phyloP scores from a whole-genome alignment of 2,113 vertebrate genomes.

The Protobothrops mucrosquamatus region DNA sequence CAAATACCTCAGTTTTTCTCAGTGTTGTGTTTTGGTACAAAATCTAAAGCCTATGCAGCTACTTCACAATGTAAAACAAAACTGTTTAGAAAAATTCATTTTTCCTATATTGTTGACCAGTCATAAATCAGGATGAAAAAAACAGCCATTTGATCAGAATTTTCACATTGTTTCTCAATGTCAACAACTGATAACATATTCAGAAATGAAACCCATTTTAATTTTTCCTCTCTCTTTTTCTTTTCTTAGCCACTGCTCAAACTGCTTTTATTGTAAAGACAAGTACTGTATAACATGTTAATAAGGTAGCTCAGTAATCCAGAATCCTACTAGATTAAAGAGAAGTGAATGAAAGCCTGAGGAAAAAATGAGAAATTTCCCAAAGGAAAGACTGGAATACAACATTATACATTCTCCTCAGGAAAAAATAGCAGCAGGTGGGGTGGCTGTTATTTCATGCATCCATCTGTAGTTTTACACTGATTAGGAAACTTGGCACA shows the following conservation, averaged over 20 bases:
- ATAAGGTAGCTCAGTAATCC: background rate
- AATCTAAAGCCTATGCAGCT: background rate
- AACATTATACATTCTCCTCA: background rate
- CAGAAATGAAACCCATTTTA: background rate
- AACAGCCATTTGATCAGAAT: background rate
- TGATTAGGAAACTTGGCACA: constrained; percentile 10
- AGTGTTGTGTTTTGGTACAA: background rate
- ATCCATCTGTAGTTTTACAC: background rate
- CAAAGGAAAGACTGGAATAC: background rate
- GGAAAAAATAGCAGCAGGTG: background rate
- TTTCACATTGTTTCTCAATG: background rate
- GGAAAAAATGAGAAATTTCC: background rate
- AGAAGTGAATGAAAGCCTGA: background rate
- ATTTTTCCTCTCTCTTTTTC: background rate
- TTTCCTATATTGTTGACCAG: background rate
- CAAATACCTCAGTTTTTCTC: background rate
- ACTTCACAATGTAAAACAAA: background rate
- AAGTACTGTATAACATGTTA: background rate
- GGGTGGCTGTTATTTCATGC: background rate
- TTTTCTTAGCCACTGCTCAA: background rate
- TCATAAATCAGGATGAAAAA: background rate
- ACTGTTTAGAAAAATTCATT: background rate
- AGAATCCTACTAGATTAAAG: background rate
- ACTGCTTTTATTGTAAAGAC: background rate
- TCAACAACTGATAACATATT: background rate